Evolutionary conservation across 2,797 vertebrate species (phyloP), one percentile per base, ranked within the genome.

Genomic region (Cetoscarus ocellatus): DNA sequence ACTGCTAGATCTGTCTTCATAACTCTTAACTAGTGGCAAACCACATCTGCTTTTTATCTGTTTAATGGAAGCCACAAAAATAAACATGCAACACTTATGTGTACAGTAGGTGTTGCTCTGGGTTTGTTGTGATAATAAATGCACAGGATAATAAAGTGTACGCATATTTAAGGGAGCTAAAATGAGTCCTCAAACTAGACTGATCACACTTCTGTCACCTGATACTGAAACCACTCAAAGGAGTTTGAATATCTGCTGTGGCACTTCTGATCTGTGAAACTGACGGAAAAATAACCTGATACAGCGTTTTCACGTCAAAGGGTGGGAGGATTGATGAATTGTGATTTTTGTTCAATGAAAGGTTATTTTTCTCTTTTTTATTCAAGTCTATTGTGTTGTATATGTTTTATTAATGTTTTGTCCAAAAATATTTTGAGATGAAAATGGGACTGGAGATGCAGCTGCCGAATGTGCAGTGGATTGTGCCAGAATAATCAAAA

Each of bases 231-330:
- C 44, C 47, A 71, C 44, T 51, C 39, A 61, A 7, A 72, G 19
- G 38, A 66, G 51, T 80, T 78, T 82, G 74, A 85, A 88, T 77
- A 70, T 87, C 54, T 40, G 34, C 77, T 73, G 73, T 69, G 80
- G 82, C 82, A 90, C 84, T 85, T 89, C 84, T 52, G 54, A 65
- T 73, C 18, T 56, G 57, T 67, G 51, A 54, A 39, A 82, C 19
- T 0, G 1, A 44, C 48, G 54, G 47, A 27, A 40, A 54, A 36
- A 36, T 27, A 17, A 48, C 36, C 10, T 14, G 50, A 51, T 14
- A 35, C 40, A 55, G 56, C 48, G 17, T 70, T 55, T 74, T 14
- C 27, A 35, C 36, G 53, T 66, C 48, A 44, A 53, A 73, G 47
- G 3, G 1, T 62, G 45, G 18, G 15, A 43, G 27, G 56, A 40